phyloP scores from a whole-genome alignment of 2,113 vertebrate species.

The Dicrurus megarhynchus region DNA sequence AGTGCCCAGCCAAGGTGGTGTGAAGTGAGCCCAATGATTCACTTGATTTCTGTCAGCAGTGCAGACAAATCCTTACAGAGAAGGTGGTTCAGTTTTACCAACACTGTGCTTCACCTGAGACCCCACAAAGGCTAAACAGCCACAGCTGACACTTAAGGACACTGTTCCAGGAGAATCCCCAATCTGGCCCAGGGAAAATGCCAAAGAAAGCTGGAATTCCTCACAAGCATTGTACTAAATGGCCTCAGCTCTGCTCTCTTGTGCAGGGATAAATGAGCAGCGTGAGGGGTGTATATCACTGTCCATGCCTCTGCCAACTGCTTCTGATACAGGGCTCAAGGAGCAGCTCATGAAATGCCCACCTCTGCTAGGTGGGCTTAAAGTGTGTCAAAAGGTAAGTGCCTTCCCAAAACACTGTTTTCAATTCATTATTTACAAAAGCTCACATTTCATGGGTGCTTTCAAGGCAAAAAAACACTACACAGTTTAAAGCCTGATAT shows the following conservation, averaged over 20 bases:
- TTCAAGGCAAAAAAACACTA: neutral
- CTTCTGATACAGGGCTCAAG: neutral
- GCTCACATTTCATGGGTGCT: neutral
- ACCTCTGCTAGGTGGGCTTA: neutral
- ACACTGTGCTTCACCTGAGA: neutral
- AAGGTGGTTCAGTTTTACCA: neutral
- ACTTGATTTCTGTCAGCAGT: neutral
- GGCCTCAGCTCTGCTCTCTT: neutral
- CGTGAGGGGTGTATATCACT: neutral
- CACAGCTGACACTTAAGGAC: neutral
- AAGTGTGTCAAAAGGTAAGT: neutral
- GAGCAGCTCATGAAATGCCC: neutral
- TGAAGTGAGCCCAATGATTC: neutral
- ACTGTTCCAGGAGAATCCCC: neutral
- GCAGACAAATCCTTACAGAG: neutral
- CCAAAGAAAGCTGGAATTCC: neutral
- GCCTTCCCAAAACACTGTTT: neutral
- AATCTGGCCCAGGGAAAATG: neutral
- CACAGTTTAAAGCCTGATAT: neutral
- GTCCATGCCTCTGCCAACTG: neutral
- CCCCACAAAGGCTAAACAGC: neutral
- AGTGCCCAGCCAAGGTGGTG: neutral
- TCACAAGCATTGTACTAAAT: neutral
- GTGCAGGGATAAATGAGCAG: neutral
- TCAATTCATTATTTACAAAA: neutral